Conservation (phyloP, 2,888 invertebrate species). For the Ommatoiulus sabulosus region DNA sequence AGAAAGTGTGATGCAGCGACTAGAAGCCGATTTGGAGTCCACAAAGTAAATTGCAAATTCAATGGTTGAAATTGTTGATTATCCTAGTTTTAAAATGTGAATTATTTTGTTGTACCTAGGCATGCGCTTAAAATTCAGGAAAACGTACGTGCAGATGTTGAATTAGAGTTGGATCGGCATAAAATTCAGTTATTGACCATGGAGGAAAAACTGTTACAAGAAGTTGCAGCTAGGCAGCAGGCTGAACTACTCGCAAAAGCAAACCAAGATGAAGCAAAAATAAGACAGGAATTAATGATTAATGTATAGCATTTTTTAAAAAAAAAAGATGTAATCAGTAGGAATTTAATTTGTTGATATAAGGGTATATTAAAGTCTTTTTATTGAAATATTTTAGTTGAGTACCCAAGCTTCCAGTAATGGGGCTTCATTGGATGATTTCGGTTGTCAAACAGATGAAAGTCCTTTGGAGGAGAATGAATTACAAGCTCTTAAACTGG, state of each 20-base stretch:
- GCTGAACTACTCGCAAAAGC: background rate
- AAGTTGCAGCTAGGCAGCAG: background rate
- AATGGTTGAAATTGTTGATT: background rate
- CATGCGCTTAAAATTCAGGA: constrained; percentile 17
- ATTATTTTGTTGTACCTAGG: background rate
- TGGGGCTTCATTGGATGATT: background rate
- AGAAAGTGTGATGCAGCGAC: background rate
- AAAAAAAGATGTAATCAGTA: background rate
- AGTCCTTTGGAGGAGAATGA: background rate
- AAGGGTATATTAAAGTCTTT: background rate
- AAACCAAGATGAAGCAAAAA: constrained; percentile 19
- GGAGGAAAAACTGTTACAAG: background rate
- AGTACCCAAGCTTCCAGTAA: background rate
- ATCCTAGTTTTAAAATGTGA: background rate
- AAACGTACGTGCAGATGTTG: background rate
- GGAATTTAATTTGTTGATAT: background rate
- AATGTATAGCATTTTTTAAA: background rate
- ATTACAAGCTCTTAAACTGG: no score
- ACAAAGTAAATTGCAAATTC: background rate
- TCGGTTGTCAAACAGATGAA: constrained; percentile 6
- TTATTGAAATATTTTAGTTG: constrained; percentile 10
- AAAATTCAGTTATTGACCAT: background rate
- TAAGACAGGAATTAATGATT: background rate
- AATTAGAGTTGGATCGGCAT: constrained; percentile 16
- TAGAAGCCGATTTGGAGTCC: background rate